These are phyloP conservation scores for Vanacampus margaritifer DNA, from an alignment of 2,113 vertebrate genomes.

Conservation along the genomic window DNA sequence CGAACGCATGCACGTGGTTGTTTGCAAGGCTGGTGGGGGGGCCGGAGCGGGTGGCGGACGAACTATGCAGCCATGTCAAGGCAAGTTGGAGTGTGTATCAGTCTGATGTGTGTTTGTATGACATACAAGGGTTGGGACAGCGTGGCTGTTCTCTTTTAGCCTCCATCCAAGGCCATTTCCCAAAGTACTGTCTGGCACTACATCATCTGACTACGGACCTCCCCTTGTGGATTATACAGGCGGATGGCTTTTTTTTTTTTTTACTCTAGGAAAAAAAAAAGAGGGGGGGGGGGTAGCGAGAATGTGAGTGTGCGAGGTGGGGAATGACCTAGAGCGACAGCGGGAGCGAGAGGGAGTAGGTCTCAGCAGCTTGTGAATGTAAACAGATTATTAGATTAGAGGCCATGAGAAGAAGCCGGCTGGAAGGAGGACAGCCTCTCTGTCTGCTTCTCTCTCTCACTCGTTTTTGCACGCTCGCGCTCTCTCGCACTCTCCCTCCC, in stretches of 20 bases:
- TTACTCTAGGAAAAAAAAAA: conserved; percentile 22
- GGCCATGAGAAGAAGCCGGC: conserved; percentile 51
- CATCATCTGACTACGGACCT: conserved; percentile 64
- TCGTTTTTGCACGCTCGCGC: not conserved
- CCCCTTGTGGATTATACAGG: conserved; percentile 50
- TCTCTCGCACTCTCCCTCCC: conserved; percentile 12
- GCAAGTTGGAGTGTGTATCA: conserved; percentile 22
- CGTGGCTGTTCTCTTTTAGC: conserved; percentile 53
- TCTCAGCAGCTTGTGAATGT: conserved; percentile 66
- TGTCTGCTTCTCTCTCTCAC: conserved; percentile 11
- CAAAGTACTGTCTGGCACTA: conserved; percentile 60
- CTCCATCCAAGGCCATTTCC: conserved; percentile 67
- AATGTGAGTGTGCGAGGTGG: conserved; percentile 14
- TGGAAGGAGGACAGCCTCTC: conserved; percentile 44
- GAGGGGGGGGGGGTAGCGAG: conserved; percentile 21
- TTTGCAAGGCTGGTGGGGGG: conserved; percentile 13
- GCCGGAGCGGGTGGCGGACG: conserved; percentile 12
- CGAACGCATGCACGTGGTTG: not conserved
- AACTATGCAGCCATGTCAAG: conserved; percentile 27
- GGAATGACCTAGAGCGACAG: conserved; percentile 37
- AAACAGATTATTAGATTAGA: conserved; percentile 74
- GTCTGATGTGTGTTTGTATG: conserved; percentile 31
- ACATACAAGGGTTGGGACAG: conserved; percentile 37
- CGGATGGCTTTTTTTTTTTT: conserved; percentile 40
- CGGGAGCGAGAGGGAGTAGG: conserved; percentile 55